Base-by-base conservation (phyloP, 2,797 vertebrate species). In the Pagetopsis macropterus region DNA sequence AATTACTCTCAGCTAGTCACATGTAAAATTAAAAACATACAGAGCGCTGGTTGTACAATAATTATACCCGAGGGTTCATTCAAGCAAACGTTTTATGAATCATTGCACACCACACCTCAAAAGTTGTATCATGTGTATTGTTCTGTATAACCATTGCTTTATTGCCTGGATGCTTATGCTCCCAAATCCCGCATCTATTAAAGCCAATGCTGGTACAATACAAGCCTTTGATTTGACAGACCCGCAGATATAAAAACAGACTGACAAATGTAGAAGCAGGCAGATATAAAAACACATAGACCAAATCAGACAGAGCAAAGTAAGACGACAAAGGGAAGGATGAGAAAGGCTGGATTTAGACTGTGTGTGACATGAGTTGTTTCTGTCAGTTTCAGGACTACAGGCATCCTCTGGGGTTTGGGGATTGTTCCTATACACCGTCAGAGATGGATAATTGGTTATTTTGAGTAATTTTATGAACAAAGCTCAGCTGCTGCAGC, bases 371-470 rank as follows among this genome's bases (percentile, higher is more conserved):
- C 91, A 88, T 79, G 87, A 90, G 85, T 87, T 75, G 84, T 93
- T 89, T 89, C 84, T 84, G 87, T 93, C 88, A 91, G 84, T 91
- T 89, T 93, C 93, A 92, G 88, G 88, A 92, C 88, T 87, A 65
- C 80, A 90, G 85, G 83, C 78, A 70, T 91, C 90, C 93, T 92
- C 87, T 76, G 86, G 91, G 91, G 90, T 85, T 90, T 89, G 68
- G 71, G 57, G 83, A 88, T 82, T 81, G 84, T 87, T 91, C 86
- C 87, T 92, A 90, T 89, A 90, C 72, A 75, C 92, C 79, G 88
- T 87, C 88, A 93, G 92, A 92, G 90, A 94, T 68, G 88, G 88
- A 92, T 94, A 94, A 95, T 95, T 94, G 93, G 90, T 92, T 95
- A 94, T 94, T 95, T 93, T 92, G 89, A 93, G 93, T 94, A 92